These are phyloP conservation scores for Smutsia gigantea DNA, from an alignment of 2,797 vertebrate species.

Conservation along the genomic window DNA sequence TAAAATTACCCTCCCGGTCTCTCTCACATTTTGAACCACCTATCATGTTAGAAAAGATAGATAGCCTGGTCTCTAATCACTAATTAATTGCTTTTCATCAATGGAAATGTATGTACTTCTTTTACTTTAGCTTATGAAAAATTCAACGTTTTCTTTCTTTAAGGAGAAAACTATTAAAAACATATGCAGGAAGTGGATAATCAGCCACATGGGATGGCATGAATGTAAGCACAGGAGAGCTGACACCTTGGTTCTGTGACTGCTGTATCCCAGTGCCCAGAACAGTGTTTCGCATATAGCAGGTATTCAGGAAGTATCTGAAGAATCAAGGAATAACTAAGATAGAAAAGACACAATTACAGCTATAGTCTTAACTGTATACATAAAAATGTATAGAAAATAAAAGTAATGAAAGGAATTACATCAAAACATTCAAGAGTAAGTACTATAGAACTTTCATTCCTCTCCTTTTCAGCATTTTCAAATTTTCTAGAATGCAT, in stretches of 20 bases:
- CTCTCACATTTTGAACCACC: not conserved
- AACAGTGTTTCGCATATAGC: not conserved
- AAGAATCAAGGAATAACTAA: not conserved
- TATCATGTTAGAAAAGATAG: not conserved
- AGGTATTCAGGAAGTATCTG: not conserved
- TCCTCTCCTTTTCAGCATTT: not conserved
- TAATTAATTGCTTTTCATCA: not conserved
- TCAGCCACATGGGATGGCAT: not conserved
- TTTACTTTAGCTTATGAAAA: not conserved
- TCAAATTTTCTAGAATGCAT: not conserved
- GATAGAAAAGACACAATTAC: not conserved
- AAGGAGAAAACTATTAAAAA: not conserved
- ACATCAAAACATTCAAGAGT: not conserved
- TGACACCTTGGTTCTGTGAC: not conserved
- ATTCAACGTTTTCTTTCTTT: not conserved
- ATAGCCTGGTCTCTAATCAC: not conserved
- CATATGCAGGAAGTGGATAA: not conserved
- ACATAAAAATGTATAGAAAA: not conserved
- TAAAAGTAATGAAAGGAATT: not conserved
- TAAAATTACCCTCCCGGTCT: not conserved
- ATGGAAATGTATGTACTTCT: not conserved
- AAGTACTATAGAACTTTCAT: not conserved
- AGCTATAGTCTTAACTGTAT: not conserved
- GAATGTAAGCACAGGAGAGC: not conserved
- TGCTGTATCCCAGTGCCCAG: not conserved